Evolutionary conservation across 2,888 invertebrate genomes (phyloP).

Genomic region (Drosophila antonietae): DNA sequence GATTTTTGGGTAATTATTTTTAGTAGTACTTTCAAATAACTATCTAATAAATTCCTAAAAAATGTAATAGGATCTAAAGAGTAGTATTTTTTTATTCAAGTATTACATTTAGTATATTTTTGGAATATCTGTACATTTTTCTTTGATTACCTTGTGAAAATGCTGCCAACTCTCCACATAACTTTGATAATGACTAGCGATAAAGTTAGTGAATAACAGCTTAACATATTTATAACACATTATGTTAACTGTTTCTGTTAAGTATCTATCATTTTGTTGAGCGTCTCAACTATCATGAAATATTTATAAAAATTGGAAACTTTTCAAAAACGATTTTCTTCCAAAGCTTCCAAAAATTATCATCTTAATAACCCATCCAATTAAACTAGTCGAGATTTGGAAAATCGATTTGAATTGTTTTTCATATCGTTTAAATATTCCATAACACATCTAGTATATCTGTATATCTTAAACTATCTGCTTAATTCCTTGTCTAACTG

Average conservation of each 20-base stretch:
- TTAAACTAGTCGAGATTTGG: neutral
- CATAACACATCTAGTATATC: no score
- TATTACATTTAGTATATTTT: neutral
- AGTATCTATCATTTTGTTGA: neutral
- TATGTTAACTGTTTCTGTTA: constrained; percentile 7
- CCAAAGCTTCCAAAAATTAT: neutral
- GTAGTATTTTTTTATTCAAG: no score
- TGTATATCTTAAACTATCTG: neutral
- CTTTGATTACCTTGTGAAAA: neutral
- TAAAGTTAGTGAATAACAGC: neutral
- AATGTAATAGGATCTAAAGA: neutral
- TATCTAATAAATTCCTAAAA: neutral
- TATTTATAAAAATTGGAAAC: neutral
- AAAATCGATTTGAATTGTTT: neutral
- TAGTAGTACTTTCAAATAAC: no score
- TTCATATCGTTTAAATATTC: neutral
- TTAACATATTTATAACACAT: neutral
- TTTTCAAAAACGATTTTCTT: neutral
- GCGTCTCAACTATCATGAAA: neutral
- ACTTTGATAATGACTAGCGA: neutral
- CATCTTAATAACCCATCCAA: neutral
- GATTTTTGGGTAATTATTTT: neutral
- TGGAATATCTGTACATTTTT: neutral
- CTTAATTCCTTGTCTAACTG: neutral
- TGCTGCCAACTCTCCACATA: neutral